phyloP scores from a whole-genome alignment of 1,140 invertebrate genomes.

The Hylaeus anthracinus region DNA sequence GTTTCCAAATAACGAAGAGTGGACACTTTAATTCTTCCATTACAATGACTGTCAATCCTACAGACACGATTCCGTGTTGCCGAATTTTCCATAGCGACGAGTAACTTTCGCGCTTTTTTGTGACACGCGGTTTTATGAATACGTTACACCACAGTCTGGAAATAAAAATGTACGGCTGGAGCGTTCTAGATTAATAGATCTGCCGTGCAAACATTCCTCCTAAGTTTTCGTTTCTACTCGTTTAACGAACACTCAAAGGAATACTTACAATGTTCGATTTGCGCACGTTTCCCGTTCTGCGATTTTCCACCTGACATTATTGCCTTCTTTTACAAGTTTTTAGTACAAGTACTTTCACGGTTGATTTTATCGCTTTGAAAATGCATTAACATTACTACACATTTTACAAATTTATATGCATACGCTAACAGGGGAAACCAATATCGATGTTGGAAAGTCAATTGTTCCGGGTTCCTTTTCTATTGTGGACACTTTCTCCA shows the following conservation, averaged over 20 bases:
- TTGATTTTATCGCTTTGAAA: too few species aligned
- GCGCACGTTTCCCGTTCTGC: neutral
- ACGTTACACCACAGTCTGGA: neutral
- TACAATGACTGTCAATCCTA: conserved; percentile 56
- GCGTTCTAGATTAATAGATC: neutral
- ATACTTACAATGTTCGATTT: neutral
- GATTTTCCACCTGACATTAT: too few species aligned
- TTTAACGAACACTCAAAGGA: neutral
- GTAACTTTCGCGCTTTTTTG: neutral
- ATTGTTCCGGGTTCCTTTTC: too few species aligned
- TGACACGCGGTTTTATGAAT: neutral
- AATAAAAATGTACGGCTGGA: neutral
- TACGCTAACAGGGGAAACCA: too few species aligned
- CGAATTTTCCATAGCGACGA: conserved; percentile 29
- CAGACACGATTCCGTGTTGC: conserved; percentile 23
- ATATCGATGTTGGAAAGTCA: too few species aligned
- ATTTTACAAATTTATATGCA: too few species aligned
- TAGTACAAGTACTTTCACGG: too few species aligned
- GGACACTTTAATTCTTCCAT: conserved; percentile 65
- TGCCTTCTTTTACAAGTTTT: too few species aligned
- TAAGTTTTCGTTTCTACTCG: neutral
- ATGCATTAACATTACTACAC: too few species aligned
- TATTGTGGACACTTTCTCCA: too few species aligned
- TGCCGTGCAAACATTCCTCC: neutral
- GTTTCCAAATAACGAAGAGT: conserved; percentile 63